Evolutionary conservation across 2,797 vertebrate species (phyloP).

Genomic region (Sebastes diaconus): DNA sequence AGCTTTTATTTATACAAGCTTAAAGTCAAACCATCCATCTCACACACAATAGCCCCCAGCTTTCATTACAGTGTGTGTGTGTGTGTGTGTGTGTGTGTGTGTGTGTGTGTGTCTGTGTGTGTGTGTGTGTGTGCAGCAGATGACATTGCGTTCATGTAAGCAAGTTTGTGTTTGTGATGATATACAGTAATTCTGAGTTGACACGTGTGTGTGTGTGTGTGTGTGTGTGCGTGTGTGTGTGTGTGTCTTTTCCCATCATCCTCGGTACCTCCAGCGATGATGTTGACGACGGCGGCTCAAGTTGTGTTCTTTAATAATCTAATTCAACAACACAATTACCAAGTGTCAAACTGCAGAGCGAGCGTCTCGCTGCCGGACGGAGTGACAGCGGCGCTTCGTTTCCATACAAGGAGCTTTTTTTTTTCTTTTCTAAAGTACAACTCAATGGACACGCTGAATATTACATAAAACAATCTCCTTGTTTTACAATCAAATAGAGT

Average conservation of each 20-base stretch:
- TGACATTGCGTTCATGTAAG: slow-evolving; percentile 59
- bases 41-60: slow-evolving; percentile 65
- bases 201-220: background rate
- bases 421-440: slow-evolving; percentile 20
- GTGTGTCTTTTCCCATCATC: slow-evolving; percentile 59
- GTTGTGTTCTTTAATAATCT: slow-evolving; percentile 79
- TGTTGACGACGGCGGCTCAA: slow-evolving; percentile 47
- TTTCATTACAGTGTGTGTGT: slow-evolving; percentile 62
- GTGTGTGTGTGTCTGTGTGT: background rate
- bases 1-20: slow-evolving; percentile 81
- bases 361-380: slow-evolving; percentile 26
- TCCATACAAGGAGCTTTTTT: background rate
- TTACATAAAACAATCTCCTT: slow-evolving; percentile 11
- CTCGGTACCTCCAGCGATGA: slow-evolving; percentile 62
- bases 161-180: slow-evolving; percentile 60
- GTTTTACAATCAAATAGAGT: slow-evolving; percentile 37
- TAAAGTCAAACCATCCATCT: slow-evolving; percentile 79
- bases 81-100: slow-evolving; percentile 24
- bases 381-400: slow-evolving; percentile 43
- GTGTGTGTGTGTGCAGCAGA: slow-evolving; percentile 9
- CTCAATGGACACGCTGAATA: background rate
- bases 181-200: slow-evolving; percentile 56
- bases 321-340: slow-evolving; percentile 78
- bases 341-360: slow-evolving; percentile 67
- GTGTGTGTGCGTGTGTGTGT: slow-evolving; percentile 10